These are phyloP conservation scores for Porites rus DNA, from an alignment of 92 coral and sea anemone genomes.

Conservation along the genomic window DNA sequence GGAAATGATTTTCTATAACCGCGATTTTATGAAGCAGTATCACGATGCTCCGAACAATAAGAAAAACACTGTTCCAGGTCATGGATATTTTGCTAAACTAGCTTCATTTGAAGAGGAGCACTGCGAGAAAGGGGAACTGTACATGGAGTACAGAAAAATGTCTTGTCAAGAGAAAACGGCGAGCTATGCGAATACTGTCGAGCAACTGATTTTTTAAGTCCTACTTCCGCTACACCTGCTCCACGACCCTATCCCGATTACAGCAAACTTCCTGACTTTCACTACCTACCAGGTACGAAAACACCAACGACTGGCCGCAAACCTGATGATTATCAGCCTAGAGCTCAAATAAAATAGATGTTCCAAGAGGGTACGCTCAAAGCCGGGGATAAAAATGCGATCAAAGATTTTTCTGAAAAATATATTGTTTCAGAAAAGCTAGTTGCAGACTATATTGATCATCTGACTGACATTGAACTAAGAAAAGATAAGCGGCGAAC, in stretches of 20 bases:
- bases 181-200: slow-evolving; percentile 55
- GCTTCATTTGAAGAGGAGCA: slow-evolving; percentile 56
- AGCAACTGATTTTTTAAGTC: slow-evolving; percentile 47
- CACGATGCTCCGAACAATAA: slow-evolving; percentile 44
- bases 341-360: slow-evolving; percentile 66
- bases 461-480: slow-evolving; percentile 41
- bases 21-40: slow-evolving; percentile 53
- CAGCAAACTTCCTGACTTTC: slow-evolving; percentile 64
- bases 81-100: slow-evolving; percentile 57
- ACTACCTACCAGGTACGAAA: slow-evolving; percentile 64
- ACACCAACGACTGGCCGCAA: slow-evolving; percentile 55
- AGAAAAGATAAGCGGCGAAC: slow-evolving; percentile 50
- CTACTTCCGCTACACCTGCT: slow-evolving; percentile 6
- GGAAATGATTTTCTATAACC: slow-evolving; percentile 52
- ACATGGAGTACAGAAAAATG: slow-evolving; percentile 53
- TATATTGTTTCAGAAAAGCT: slow-evolving; percentile 56
- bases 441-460: slow-evolving; percentile 36
- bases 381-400: slow-evolving; percentile 52
- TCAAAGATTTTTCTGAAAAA: slow-evolving; percentile 47
- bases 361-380: slow-evolving; percentile 61
- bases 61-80: slow-evolving; percentile 55
- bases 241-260: slow-evolving; percentile 42
- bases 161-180: slow-evolving; percentile 54
- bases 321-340: slow-evolving; percentile 65
- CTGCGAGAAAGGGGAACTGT: slow-evolving; percentile 16